Evolutionary conservation across 64 coral and sea anemone genomes (phyloP), one percentile per base, ranked within the genome.

Genomic region (Montipora cactus): DNA sequence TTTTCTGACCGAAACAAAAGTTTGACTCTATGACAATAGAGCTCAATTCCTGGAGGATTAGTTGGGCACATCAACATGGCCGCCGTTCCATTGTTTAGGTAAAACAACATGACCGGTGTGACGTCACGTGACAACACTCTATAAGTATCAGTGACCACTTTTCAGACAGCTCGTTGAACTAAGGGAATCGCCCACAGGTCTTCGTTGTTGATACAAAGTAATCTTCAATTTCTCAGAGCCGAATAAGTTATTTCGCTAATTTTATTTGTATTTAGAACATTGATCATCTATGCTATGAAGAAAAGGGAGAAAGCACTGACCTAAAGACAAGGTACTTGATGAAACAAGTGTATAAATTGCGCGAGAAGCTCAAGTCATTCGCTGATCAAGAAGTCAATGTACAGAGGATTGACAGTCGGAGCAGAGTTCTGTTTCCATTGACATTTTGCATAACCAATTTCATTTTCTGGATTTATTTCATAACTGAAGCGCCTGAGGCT

Each of bases 381-480:
- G n/a, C 45, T 0, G 82, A 86, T 1, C 82, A 72, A 51, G 66
- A 86, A 14, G 64, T 86, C 7, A 86, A 70, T 50, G 92, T 93
- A 10, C 58, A 93, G 2, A 76, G 19, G 19, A 88, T 93, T 80
- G 92, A 93, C 28, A 78, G 85, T 11, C 80, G 59, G 15, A 79
- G 92, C 45, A 77, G 92, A 46, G 47, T 50, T 21, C 47, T 93
- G 14, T 87, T 93, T 49, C 92, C 92, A 16, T 55, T 77, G 13
- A 88, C 92, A 81, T 93, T 93, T 88, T 44, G 72, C 44, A 19
- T 93, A 4, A 49, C 88, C n/a, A 87, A 93, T 61, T 10, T 93
- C 7, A 80, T 80, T 19, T 80, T 80, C 59, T 93, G 92, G 92
- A 93, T 93, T 14, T 93, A 93, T 76, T 81, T 93, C 61, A 48